Conservation (phyloP, 2,888 invertebrate genomes). For the Gryllus longicercus region DNA sequence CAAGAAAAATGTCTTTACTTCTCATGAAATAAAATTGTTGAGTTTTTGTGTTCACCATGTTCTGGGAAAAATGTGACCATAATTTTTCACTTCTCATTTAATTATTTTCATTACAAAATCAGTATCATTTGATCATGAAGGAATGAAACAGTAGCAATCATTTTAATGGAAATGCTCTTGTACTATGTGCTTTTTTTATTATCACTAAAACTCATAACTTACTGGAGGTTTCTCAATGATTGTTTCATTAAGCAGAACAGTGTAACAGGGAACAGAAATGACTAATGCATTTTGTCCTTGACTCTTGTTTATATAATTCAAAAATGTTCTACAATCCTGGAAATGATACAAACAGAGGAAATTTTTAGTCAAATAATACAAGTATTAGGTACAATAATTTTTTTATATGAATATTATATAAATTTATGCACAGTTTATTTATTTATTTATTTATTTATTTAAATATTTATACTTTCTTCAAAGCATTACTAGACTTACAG, state of each 20-base stretch:
- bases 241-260: constrained; percentile 7
- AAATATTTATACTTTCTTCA: no score
- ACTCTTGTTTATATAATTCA: not conserved
- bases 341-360: not conserved
- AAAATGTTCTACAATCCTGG: not conserved
- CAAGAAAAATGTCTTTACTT: no score
- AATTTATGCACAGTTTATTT: no score
- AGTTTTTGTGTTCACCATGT: not conserved
- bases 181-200: no score
- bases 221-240: not conserved
- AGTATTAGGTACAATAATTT: no score
- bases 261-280: not conserved
- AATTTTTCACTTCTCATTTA: not conserved
- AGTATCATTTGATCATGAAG: not conserved
- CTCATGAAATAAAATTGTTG: no score
- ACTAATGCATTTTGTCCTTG: not conserved
- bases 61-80: not conserved
- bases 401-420: no score
- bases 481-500: not conserved
- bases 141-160: not conserved
- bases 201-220: not conserved
- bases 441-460: no score
- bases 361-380: no score
- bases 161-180: no score
- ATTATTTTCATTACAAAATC: not conserved